Conservation (phyloP, 2,797 vertebrate species). For the Anas acuta region DNA sequence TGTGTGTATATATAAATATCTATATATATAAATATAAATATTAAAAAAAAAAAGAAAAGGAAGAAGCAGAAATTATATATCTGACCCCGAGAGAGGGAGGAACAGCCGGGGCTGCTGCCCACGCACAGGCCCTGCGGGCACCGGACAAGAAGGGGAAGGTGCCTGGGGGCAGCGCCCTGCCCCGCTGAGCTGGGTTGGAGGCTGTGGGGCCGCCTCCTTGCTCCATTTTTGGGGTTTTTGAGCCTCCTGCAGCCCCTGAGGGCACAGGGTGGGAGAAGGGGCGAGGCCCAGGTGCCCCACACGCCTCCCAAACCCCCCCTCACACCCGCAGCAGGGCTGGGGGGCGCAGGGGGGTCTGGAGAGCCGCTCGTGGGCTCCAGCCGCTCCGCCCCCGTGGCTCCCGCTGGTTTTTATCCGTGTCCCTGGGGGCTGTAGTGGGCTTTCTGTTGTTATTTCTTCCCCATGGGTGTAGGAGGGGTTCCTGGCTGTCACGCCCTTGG, state of each 20-base stretch:
- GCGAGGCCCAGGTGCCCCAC: background rate
- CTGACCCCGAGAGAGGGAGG: slow-evolving; percentile 64
- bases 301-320: background rate
- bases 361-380: background rate
- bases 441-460: background rate
- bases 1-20: slow-evolving; percentile 83
- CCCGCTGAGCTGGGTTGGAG: rapidly evolving
- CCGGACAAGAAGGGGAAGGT: rapidly evolving
- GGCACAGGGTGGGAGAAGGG: background rate
- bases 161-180: background rate
- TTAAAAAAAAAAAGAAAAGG: background rate
- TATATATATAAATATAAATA: slow-evolving; percentile 77
- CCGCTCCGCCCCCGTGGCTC: rapidly evolving
- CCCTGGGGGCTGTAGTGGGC: background rate
- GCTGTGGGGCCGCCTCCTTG: background rate
- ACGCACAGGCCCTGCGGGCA: rapidly evolving
- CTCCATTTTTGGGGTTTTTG: background rate
- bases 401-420: background rate
- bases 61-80: slow-evolving; percentile 79
- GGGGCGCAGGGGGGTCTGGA: rapidly evolving
- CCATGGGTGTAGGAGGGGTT: background rate
- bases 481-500: background rate
- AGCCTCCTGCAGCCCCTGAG: background rate
- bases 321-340: background rate
- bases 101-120: background rate